phyloP scores from a whole-genome alignment of 64 coral and sea anemone species.

The Exaiptasia diaphana region DNA sequence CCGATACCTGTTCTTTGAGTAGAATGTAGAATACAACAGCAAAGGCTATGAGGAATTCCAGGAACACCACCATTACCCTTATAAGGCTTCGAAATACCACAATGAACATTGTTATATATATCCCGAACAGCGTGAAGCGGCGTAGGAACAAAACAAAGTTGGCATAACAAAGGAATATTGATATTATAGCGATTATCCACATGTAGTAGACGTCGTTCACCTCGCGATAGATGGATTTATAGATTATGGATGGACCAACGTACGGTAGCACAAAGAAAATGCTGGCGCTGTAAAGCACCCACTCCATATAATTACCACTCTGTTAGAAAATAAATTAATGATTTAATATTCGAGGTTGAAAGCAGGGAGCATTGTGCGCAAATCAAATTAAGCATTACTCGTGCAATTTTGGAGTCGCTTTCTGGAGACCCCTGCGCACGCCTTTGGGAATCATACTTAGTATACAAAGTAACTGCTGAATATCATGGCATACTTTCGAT shows the following conservation, averaged over 20 bases:
- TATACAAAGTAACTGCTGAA: too few relatives aligned
- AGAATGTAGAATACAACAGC: conserved; percentile 71
- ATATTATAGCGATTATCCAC: conserved; percentile 50
- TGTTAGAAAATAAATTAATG: background rate
- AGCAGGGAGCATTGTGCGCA: too few relatives aligned
- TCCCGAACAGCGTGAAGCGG: conserved; percentile 45
- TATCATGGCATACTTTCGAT: too few relatives aligned
- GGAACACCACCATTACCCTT: conserved; percentile 47
- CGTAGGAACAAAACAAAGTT: conserved; percentile 74
- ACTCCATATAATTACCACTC: conserved; percentile 45
- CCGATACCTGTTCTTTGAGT: conserved; percentile 82
- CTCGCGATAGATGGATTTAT: background rate
- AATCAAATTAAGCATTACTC: too few relatives aligned
- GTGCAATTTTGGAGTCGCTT: too few relatives aligned
- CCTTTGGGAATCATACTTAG: too few relatives aligned
- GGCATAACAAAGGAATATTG: conserved; percentile 64
- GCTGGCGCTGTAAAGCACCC: conserved; percentile 31
- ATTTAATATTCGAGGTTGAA: too few relatives aligned
- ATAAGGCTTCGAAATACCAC: conserved; percentile 67
- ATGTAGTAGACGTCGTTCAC: conserved; percentile 25
- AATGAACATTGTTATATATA: conserved; percentile 74
- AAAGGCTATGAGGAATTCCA: conserved; percentile 31
- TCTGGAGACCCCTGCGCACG: too few relatives aligned
- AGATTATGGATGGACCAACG: background rate
- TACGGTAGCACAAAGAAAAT: conserved; percentile 43